Base-by-base conservation (phyloP, 1,140 invertebrate genomes). In the Cryptotermes secundus region DNA sequence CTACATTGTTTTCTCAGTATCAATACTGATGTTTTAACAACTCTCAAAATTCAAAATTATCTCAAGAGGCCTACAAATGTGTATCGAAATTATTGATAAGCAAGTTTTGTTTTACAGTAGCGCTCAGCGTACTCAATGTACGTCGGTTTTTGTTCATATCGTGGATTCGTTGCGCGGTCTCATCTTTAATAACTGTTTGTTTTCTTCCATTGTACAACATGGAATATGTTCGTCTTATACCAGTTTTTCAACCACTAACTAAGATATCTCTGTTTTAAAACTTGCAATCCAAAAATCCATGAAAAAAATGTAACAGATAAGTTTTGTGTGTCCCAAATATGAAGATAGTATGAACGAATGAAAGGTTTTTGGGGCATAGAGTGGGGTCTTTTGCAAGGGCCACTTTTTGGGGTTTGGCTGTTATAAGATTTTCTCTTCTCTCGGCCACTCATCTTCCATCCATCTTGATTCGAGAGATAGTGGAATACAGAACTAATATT, bases 301-400 rank as follows among this genome's bases (percentile, higher is more conserved):
- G 59, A 72, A 72, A 72, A 72, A 72, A 72, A 72, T 72, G 59
- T 72, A 72, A 72, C 59, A 72, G 59, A 72, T 72, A 72, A 72
- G 59, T 72, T 72, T 72, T 72, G 59, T 72, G 59, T 72, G 59
- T 72, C 59, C 59, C 59, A 72, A 72, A 72, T 72, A n/a, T 72
- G 31, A 31, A 72, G 59, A 72, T 31, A 72, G 59, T 6, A n/a
- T 72, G 59, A 72, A 72, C 26, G 59, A 72, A 72, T 72, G 59
- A 72, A 26, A 31, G 9, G n/a, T 72, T 6, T 31, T n/a, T 10
- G 14, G n/a, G 26, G 59, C 59, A 31, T 3, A 72, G 59, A 72
- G 59, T 72, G 59, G 59, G 59, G 31, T n/a, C 9, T 72, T 31
- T 72, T 72, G 19, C 31, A 14, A 31, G 59, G 59, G 59, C 59